Percentiles rank a stretch among this genome's conserved stretches.
These are phyloP conservation scores for Neosilurus hyrtlii DNA, from an alignment of 2,797 vertebrate species.

Conservation along the genomic window DNA sequence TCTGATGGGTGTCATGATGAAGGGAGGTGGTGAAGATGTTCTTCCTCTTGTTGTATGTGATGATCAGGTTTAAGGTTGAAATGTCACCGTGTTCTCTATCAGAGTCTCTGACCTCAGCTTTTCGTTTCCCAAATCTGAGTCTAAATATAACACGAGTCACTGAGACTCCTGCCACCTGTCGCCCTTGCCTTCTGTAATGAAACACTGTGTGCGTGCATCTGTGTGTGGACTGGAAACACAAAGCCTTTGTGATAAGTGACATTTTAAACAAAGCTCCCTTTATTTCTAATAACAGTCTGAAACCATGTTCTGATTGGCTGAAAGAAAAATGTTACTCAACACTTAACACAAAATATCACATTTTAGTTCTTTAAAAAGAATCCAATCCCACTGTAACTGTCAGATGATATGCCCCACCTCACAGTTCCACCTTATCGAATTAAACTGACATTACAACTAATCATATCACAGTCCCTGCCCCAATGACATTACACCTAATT, in stretches of 20 bases:
- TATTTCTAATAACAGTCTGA: neutral
- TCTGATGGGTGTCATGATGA: neutral
- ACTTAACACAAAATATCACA: neutral
- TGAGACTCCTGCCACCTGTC: conserved; percentile 38
- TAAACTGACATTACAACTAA: neutral
- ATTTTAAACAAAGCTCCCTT: neutral
- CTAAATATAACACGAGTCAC: conserved; percentile 21
- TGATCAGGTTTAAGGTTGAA: neutral
- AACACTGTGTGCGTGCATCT: conserved; percentile 19
- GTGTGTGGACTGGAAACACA: conserved; percentile 14
- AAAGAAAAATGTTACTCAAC: neutral
- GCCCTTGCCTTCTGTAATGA: conserved; percentile 20
- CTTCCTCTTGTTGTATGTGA: neutral
- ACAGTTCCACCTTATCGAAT: too few species aligned
- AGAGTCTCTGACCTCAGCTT: neutral
- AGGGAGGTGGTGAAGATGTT: neutral
- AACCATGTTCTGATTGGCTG: neutral
- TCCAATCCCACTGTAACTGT: neutral
- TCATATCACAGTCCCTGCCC: neutral
- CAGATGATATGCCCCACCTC: too few species aligned
- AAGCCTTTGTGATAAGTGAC: neutral
- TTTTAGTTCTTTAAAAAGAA: neutral
- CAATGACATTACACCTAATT: neutral
- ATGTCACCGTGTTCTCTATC: neutral
- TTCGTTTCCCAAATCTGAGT: neutral